Evolutionary conservation across 92 coral and sea anemone species (phyloP), one percentile per base, ranked within the genome.

Genomic region (Micromussa lordhowensis): DNA sequence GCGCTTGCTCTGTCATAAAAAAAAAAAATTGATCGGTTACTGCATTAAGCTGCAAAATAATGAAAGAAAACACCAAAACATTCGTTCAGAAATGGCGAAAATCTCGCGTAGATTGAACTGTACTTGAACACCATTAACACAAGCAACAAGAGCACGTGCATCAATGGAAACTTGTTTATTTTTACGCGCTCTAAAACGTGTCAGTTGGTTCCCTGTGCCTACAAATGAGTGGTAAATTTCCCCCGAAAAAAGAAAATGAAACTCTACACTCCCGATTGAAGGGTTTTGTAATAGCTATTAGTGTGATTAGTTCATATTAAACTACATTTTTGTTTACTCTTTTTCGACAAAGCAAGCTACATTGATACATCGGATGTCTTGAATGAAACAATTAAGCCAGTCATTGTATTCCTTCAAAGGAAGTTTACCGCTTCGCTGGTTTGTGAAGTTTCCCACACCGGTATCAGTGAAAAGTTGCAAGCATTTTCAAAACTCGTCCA

Each of bases 301-400:
- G 51, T 44, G 13, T 44, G 51, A 44, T 44, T 44, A 44, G 51
- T 44, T 44, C 51, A 44, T 44, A 44, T 8, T 44, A 44, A 44
- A 44, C 51, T 44, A 44, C 12, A 44, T 8, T 44, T 31, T 64
- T 64, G 30, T 64, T 64, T 24, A 64, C 69, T 64, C 29, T 66
- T 66, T 28, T 26, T 28, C 34, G 13, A 66, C 71, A 26, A 13
- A 66, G 26, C 71, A 66, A 64, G 13, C 17, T 66, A 26, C 34
- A 66, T 66, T 66, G 71, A 26, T 66, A 26, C 71, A 63, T 63
- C n/a, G 69, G 29, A 63, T 24, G 69, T 58, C 29, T 24, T 61
- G 68, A 61, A 61, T 61, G 71, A 12, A 66, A 66, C 32, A 66
- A 75, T 75, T 34, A 30, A 79, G 58, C n/a, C 51, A 77, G 64